These are phyloP conservation scores for Drosophila murphyi DNA, from an alignment of 1,140 invertebrate species.

Conservation along the genomic window DNA sequence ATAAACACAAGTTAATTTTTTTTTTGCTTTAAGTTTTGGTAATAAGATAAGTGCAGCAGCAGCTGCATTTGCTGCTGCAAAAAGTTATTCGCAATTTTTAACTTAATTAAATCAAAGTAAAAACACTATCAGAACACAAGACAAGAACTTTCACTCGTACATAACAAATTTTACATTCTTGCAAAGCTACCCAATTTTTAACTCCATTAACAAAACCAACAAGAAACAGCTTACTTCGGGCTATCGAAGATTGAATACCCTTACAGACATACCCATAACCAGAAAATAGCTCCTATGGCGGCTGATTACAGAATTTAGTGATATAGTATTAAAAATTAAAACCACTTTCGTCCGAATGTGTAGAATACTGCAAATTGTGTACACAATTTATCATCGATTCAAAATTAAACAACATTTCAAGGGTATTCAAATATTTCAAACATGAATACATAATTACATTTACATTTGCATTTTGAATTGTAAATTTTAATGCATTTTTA, in stretches of 20 bases:
- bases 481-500: constrained; percentile 25
- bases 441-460: constrained; percentile 39
- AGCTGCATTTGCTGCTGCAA: constrained; percentile 19
- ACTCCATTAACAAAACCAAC: constrained; percentile 36
- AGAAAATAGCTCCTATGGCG: constrained; percentile 1
- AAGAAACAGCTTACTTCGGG: constrained; percentile 8
- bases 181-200: constrained; percentile 51
- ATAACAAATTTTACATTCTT: constrained; percentile 37
- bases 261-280: not conserved
- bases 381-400: no score
- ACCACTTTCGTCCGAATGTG: not conserved
- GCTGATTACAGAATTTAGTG: not conserved
- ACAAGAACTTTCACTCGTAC: constrained; percentile 38
- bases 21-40: constrained; percentile 26
- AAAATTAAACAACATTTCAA: constrained; percentile 1
- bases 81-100: constrained; percentile 61
- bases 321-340: not conserved
- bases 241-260: constrained; percentile 5
- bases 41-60: constrained; percentile 20
- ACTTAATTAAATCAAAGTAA: constrained; percentile 68
- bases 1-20: constrained; percentile 7
- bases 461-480: constrained; percentile 35
- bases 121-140: constrained; percentile 17
- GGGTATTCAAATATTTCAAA: constrained; percentile 9
- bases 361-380: not conserved